Conservation (phyloP, 2,797 vertebrate species). For the Cuniculus paca region DNA sequence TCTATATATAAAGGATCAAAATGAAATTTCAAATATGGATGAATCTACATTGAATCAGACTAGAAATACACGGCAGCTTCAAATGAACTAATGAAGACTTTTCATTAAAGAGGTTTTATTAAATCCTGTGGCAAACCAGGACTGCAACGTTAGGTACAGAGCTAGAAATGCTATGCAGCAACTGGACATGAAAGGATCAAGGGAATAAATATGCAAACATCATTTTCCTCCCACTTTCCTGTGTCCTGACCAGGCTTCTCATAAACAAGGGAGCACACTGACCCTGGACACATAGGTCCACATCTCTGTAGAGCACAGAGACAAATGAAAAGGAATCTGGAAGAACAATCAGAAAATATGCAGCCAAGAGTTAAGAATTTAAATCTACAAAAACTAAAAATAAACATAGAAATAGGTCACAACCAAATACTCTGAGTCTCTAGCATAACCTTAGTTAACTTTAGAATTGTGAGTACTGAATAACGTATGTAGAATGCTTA, state of each 20-base stretch:
- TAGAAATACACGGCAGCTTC: background rate
- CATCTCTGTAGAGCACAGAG: background rate
- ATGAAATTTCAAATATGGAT: conserved; percentile 49
- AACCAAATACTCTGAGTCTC: background rate
- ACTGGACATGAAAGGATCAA: background rate
- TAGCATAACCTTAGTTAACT: background rate
- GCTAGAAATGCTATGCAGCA: background rate
- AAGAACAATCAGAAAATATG: background rate
- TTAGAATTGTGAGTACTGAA: background rate
- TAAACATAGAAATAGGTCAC: background rate
- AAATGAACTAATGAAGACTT: background rate
- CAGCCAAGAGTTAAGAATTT: background rate
- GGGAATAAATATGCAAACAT: background rate
- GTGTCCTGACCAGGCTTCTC: background rate
- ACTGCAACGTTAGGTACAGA: background rate
- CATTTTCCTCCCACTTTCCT: background rate
- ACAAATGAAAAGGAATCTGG: background rate
- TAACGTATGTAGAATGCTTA: background rate
- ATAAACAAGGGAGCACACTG: background rate
- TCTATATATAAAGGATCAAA: background rate
- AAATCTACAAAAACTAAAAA: background rate
- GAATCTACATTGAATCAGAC: background rate
- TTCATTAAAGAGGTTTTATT: background rate
- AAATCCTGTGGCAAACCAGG: background rate
- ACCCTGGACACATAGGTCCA: background rate